These are phyloP conservation scores for Irena cyanogastra DNA, from an alignment of 2,113 vertebrate genomes.

Conservation along the genomic window DNA sequence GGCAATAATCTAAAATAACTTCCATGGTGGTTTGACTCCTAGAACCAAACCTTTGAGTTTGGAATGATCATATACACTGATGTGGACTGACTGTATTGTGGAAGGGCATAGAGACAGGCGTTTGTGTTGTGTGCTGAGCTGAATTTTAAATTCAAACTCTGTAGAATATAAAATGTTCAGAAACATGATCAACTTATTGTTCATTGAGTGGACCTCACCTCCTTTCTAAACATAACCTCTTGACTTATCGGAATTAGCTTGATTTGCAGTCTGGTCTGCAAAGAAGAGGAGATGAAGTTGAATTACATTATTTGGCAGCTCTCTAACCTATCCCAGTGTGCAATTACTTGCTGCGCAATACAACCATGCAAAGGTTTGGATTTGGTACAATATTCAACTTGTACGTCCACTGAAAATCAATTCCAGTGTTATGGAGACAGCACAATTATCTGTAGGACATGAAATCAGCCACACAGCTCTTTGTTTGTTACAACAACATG, in stretches of 20 bases:
- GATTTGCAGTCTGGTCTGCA: background rate
- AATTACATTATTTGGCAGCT: background rate
- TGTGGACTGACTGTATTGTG: background rate
- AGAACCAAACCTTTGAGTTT: background rate
- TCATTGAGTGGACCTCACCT: background rate
- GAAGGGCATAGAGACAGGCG: background rate
- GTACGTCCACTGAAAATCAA: background rate
- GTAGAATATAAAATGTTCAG: background rate
- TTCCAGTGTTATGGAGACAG: constrained; percentile 11
- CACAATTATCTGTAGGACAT: background rate
- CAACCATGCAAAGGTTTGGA: background rate
- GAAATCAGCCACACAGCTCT: background rate
- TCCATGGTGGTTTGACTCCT: background rate
- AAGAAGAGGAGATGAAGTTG: background rate
- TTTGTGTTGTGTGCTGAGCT: background rate
- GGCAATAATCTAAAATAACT: background rate
- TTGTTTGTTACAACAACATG: constrained; percentile 30
- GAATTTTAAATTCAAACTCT: background rate
- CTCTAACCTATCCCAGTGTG: background rate
- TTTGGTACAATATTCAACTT: background rate
- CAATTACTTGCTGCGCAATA: background rate
- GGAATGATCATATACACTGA: background rate
- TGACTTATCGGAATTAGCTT: accelerated
- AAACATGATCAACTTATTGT: background rate
- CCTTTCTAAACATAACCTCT: background rate